Conservation (phyloP, 2,888 invertebrate species). For the Diarsia rubi region DNA sequence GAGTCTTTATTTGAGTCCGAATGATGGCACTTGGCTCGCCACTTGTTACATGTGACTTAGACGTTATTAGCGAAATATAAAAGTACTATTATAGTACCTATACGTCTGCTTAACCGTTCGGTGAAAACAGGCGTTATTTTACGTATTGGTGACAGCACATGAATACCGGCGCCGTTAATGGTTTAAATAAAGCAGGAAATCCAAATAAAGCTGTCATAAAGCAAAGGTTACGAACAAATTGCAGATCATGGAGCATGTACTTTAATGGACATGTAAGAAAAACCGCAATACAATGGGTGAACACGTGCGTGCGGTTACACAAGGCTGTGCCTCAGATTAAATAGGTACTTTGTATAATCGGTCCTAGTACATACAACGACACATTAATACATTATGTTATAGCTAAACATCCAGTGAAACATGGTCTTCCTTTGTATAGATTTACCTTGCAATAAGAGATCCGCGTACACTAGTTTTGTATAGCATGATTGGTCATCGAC, state of each 20-base stretch:
- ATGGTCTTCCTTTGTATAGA: not conserved
- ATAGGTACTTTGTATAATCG: constrained; percentile 34
- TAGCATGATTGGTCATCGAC: not conserved
- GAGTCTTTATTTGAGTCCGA: not conserved
- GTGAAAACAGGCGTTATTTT: not conserved
- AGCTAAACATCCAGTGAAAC: constrained; percentile 2
- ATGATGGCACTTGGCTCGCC: not conserved
- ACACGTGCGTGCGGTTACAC: constrained; percentile 66
- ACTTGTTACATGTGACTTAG: not conserved
- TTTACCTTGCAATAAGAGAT: not conserved
- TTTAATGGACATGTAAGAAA: constrained; percentile 46
- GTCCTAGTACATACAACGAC: not conserved
- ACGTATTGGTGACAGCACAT: not conserved
- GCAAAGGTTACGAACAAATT: constrained; percentile 32
- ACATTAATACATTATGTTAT: no score
- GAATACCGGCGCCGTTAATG: not conserved
- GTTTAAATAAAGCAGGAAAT: constrained; percentile 25
- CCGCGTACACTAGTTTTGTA: not conserved
- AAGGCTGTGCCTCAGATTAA: constrained; percentile 50
- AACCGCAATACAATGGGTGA: constrained; percentile 52
- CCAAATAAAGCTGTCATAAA: constrained; percentile 17
- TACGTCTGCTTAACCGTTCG: not conserved
- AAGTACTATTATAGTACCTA: no score
- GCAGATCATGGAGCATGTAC: constrained; percentile 30
- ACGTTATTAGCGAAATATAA: not conserved